Conservation (phyloP, 2,888 invertebrate species). For the Nowickia ferox region DNA sequence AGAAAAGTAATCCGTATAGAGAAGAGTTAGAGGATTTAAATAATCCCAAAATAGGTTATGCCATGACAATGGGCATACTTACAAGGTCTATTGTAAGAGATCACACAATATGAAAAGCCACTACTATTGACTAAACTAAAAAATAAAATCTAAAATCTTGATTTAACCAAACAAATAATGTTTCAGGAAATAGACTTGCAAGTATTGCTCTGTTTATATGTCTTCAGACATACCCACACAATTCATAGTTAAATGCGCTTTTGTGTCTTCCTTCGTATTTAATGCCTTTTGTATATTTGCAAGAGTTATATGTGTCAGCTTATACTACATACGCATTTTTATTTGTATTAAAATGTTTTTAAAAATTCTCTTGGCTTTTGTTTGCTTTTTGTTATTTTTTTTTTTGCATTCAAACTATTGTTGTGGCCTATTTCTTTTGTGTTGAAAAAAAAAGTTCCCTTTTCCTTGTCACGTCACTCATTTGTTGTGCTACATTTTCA, state of each 20-base stretch:
- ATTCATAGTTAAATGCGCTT: slow-evolving; percentile 52
- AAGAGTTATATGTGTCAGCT: background rate
- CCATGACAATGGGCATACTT: no score
- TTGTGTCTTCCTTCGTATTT: slow-evolving; percentile 19
- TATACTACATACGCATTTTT: background rate
- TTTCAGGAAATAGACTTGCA: slow-evolving; percentile 64
- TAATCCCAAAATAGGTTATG: no score
- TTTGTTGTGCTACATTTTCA: slow-evolving; percentile 41
- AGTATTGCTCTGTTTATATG: slow-evolving; percentile 28
- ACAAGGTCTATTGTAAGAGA: background rate
- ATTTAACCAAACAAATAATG: slow-evolving; percentile 74
- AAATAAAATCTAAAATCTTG: slow-evolving; percentile 72
- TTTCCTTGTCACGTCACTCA: slow-evolving; percentile 48
- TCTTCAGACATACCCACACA: background rate
- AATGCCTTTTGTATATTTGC: background rate
- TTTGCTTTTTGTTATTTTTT: slow-evolving; percentile 6
- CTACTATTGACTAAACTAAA: background rate
- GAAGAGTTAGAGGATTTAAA: no score
- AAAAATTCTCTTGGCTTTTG: background rate
- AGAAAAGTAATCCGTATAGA: no score
- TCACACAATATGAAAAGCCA: slow-evolving; percentile 9
- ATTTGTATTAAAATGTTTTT: background rate
- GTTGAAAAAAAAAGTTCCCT: background rate
- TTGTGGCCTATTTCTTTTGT: slow-evolving; percentile 30
- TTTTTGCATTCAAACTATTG: background rate